A percentile compares a stretch with the other conserved stretches of the same genome.
These are phyloP conservation scores for Coregonus clupeaformis DNA, from an alignment of 2,113 vertebrate genomes.

Conservation along the genomic window DNA sequence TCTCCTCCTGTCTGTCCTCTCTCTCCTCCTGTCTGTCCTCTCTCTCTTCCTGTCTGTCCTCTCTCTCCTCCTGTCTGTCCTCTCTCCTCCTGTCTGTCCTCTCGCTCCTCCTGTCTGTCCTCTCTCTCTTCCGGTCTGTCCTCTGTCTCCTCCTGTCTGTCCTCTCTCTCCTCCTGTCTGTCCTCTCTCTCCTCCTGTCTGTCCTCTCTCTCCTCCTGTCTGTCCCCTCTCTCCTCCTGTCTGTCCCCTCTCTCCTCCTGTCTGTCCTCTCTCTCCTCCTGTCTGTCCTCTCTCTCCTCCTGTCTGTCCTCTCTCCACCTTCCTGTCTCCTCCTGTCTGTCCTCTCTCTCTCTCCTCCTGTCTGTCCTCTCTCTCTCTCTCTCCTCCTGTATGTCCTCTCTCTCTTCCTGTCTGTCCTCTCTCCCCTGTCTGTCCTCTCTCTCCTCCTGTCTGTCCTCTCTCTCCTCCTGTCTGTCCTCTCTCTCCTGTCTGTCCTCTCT, in stretches of 20 bases:
- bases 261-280: neutral
- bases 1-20: conserved; percentile 1
- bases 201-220: conserved; percentile 3
- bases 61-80: conserved; percentile 2
- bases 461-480: neutral
- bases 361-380: neutral
- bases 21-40: neutral
- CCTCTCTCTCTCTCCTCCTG: conserved; percentile 3
- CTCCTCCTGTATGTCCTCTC: neutral
- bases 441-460: neutral
- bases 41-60: neutral
- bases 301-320: conserved; percentile 2
- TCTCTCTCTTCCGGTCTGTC: neutral
- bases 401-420: no score
- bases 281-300: neutral
- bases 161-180: conserved; percentile 6
- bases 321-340: conserved; percentile 3
- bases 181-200: neutral
- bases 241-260: conserved; percentile 1
- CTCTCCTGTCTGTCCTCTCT: conserved; percentile 7
- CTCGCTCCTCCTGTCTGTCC: neutral
- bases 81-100: neutral
- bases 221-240: neutral
- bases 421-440: conserved; percentile 5
- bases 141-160: conserved; percentile 2